Evolutionary conservation across 2,888 invertebrate genomes (phyloP).

Genomic region (Cantharis rufa): DNA sequence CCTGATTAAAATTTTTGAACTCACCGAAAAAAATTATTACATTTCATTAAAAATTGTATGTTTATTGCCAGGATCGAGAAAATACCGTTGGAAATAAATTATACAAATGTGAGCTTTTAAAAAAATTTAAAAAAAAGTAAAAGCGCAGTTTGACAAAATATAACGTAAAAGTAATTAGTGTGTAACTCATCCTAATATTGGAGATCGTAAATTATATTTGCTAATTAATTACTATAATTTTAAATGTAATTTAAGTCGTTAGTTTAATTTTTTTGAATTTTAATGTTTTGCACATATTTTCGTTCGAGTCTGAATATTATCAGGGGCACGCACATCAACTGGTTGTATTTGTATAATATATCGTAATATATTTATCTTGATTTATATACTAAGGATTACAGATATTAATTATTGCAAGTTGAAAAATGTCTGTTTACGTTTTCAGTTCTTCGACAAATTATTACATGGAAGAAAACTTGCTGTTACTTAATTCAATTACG

Average conservation of each 20-base stretch:
- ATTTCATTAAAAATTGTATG: neutral
- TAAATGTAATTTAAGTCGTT: neutral
- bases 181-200: neutral
- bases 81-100: neutral
- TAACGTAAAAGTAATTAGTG: neutral
- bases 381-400: neutral
- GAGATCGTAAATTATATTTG: neutral
- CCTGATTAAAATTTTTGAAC: neutral
- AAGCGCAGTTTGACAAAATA: neutral
- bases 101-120: no score
- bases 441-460: neutral
- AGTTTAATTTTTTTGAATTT: neutral
- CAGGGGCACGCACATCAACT: neutral
- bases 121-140: neutral
- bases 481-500: neutral
- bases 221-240: neutral
- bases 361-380: neutral
- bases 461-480: neutral
- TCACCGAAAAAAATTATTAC: neutral
- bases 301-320: neutral
- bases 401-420: neutral
- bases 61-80: neutral
- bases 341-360: neutral
- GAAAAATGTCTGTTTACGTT: neutral
- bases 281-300: neutral